Conservation (phyloP, 2,888 invertebrate species). For the Eudasyphora cyanicolor region DNA sequence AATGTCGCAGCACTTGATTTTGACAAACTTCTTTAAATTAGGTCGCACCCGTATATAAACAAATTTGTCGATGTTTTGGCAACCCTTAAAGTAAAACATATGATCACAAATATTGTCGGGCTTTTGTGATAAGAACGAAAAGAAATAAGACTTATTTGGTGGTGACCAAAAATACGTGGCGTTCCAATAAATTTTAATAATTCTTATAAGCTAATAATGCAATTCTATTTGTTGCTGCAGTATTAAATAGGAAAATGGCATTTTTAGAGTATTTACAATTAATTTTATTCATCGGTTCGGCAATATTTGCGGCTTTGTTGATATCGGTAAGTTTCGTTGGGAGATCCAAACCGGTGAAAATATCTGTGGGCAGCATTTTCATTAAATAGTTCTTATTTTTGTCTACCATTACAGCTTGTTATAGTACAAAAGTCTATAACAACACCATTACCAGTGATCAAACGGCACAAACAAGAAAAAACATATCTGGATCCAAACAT, state of each 20-base stretch:
- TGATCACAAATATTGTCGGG: background rate
- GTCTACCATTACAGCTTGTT: conserved; percentile 84
- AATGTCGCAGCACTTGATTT: no score
- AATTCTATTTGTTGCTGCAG: background rate
- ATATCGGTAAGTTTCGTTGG: conserved; percentile 67
- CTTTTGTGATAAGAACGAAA: background rate
- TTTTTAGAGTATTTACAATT: conserved; percentile 68
- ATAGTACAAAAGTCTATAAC: conserved; percentile 83
- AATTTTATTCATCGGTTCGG: conserved; percentile 70
- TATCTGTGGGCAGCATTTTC: background rate
- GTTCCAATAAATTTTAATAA: background rate
- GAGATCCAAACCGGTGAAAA: background rate
- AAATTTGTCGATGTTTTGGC: no score
- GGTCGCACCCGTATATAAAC: no score
- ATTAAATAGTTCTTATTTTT: no score
- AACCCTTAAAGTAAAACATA: background rate
- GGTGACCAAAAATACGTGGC: conserved; percentile 61
- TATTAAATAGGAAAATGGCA: conserved; percentile 66
- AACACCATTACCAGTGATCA: conserved; percentile 85
- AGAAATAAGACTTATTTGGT: background rate
- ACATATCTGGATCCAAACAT: conserved; percentile 85
- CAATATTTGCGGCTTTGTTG: conserved; percentile 67
- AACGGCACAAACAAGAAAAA: conserved; percentile 88
- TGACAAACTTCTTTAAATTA: no score
- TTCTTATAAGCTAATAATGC: conserved; percentile 16